Base-by-base conservation (phyloP, 37 sponge, comb jelly and placozoan genomes). In the Chondrilla cf. caribensis region DNA sequence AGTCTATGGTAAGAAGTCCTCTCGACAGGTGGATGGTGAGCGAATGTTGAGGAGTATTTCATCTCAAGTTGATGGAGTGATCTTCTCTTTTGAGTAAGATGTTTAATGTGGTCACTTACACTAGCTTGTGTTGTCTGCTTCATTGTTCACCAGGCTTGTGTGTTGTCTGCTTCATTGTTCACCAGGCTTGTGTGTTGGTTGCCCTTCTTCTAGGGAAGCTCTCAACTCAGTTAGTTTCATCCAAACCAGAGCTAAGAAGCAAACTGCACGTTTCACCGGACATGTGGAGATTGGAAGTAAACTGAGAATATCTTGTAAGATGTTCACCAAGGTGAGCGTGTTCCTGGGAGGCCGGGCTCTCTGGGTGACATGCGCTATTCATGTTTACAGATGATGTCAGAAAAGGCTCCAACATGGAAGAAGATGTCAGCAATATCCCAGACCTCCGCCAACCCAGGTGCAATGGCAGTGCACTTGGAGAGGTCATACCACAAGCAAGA, bases 361-460 rank as follows among this genome's bases (percentile, higher is more conserved):
- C n/a, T n/a, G n/a, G n/a, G n/a, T n/a, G n/a, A n/a, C n/a, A n/a
- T n/a, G n/a, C n/a, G n/a, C n/a, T n/a, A n/a, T n/a, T n/a, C n/a
- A n/a, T n/a, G n/a, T n/a, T n/a, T 67, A 14, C 71, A 90, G 88
- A 76, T 70, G 71, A 94, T 90, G 90, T 31, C 26, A 7, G 90
- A 91, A 36, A 86, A 84, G 58, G 87, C 96, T 18, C 70, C 87
- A 25, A 78, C 93, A 2, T 97, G 95, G 91, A 94, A 97, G 93
- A 94, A 94, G 75, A 77, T 97, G 25, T 94, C 95, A 29, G 97
- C 97, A 2, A 54, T 97, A 18, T 93, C 93, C 66, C 90, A 94
- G 79, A 86, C 90, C 21, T 85, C 97, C 17, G 84, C 87, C 26
- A 42, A 81, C 19, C 92, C 92, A 18, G 92, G 84, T 11, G 59